Evolutionary conservation across 2,113 vertebrate genomes (phyloP).

Genomic region (Pogona vitticeps): DNA sequence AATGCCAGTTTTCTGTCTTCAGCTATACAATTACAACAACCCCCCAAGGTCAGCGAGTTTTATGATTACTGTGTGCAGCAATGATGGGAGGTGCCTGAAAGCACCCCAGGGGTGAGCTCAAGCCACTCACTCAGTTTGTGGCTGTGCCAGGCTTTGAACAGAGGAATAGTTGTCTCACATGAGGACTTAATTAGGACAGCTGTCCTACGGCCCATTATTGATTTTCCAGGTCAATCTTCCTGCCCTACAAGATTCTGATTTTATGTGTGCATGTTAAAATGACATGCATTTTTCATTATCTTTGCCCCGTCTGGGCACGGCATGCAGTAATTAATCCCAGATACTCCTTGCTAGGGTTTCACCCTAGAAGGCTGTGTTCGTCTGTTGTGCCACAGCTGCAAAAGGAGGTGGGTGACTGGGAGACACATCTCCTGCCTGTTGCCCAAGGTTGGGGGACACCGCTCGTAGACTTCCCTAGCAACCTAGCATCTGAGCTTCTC

Average conservation of each 20-base stretch:
- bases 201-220: background rate
- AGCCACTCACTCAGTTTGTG: background rate
- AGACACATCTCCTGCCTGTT: background rate
- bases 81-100: background rate
- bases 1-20: background rate
- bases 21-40: background rate
- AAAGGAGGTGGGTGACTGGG: background rate
- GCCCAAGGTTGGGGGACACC: background rate
- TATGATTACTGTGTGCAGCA: too few relatives aligned
- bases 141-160: background rate
- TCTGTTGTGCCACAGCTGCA: background rate
- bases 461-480: background rate
- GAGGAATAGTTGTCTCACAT: background rate
- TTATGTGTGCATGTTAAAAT: too few relatives aligned
- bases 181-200: background rate
- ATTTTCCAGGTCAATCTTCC: background rate
- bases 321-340: background rate
- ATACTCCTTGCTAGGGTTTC: background rate
- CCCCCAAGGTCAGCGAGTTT: background rate
- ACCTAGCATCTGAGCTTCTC: conserved; percentile 15
- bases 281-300: background rate
- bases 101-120: background rate
- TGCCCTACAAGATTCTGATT: background rate
- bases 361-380: background rate
- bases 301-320: background rate